Conservation (phyloP, 2,113 vertebrate genomes). For the Tragelaphus scriptus region DNA sequence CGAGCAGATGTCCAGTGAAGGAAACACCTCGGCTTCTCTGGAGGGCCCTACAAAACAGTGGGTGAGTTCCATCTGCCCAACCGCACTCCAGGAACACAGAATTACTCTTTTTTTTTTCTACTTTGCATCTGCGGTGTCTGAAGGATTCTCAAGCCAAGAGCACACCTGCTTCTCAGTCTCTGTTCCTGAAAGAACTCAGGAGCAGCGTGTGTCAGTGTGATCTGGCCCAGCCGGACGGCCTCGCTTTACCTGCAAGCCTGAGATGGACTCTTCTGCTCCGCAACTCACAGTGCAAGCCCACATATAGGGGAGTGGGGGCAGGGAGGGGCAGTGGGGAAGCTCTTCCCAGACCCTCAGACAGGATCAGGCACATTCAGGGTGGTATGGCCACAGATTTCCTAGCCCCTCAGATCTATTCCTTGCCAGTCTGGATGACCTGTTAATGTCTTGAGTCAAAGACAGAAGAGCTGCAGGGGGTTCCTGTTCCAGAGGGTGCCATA, state of each 20-base stretch:
- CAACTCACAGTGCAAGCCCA: fast-evolving
- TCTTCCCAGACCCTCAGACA: background rate
- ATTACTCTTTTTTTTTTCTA: background rate
- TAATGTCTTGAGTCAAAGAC: background rate
- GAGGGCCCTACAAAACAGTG: background rate
- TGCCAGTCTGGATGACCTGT: background rate
- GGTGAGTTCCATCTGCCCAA: background rate
- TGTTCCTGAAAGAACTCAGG: background rate
- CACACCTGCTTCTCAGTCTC: background rate
- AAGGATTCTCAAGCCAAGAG: background rate
- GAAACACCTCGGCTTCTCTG: background rate
- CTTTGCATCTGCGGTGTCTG: background rate
- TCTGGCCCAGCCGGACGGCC: background rate
- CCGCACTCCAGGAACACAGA: background rate
- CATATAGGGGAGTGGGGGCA: too few relatives aligned
- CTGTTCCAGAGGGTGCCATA: background rate
- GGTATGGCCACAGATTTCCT: background rate
- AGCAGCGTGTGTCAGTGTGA: background rate
- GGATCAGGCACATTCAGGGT: background rate
- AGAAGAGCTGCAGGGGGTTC: background rate
- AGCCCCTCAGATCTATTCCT: background rate
- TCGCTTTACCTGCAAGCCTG: background rate
- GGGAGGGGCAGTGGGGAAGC: background rate
- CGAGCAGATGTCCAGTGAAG: background rate
- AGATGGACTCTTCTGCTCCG: background rate